phyloP scores from a whole-genome alignment of 1,140 invertebrate species.

The Drosophila lacteicornis region DNA sequence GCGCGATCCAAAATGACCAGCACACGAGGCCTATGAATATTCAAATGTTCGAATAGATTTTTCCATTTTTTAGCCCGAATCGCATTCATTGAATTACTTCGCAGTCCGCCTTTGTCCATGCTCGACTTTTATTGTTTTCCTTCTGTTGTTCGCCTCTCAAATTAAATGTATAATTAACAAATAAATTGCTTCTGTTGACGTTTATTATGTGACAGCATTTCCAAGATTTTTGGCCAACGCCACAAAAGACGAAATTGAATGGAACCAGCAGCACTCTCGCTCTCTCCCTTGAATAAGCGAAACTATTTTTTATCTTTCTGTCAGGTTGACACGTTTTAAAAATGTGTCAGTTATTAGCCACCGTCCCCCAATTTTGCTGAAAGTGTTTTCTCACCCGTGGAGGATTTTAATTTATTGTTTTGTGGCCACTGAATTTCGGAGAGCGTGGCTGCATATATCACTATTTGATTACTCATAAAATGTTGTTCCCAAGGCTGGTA shows the following conservation, averaged over 20 bases:
- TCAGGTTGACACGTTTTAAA: constrained; percentile 26
- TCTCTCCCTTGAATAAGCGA: constrained; percentile 1
- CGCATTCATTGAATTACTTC: constrained; percentile 44
- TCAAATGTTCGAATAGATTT: constrained; percentile 40
- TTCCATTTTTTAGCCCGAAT: constrained; percentile 24
- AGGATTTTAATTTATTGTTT: constrained; percentile 30
- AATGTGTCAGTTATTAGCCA: constrained; percentile 25
- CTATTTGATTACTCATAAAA: constrained; percentile 28
- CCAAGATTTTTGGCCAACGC: constrained; percentile 36
- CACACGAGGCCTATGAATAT: constrained; percentile 58
- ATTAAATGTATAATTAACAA: constrained; percentile 80
- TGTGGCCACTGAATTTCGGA: background rate
- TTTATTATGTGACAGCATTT: constrained; percentile 66
- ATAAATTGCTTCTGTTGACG: constrained; percentile 79
- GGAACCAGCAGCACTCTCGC: constrained; percentile 1
- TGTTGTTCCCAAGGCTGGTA: background rate
- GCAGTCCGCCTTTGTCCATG: constrained; percentile 23
- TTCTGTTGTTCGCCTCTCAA: constrained; percentile 61
- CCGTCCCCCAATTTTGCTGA: background rate
- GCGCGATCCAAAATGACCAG: constrained; percentile 25
- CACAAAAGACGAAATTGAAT: constrained; percentile 33
- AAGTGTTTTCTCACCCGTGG: constrained; percentile 13
- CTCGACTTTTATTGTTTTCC: constrained; percentile 45
- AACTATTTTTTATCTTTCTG: constrained; percentile 29
- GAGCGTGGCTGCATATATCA: constrained; percentile 14